Evolutionary conservation across 2,797 vertebrate species (phyloP), one percentile per base, ranked within the genome.

Genomic region (Xiphorhynchus erythropygius): DNA sequence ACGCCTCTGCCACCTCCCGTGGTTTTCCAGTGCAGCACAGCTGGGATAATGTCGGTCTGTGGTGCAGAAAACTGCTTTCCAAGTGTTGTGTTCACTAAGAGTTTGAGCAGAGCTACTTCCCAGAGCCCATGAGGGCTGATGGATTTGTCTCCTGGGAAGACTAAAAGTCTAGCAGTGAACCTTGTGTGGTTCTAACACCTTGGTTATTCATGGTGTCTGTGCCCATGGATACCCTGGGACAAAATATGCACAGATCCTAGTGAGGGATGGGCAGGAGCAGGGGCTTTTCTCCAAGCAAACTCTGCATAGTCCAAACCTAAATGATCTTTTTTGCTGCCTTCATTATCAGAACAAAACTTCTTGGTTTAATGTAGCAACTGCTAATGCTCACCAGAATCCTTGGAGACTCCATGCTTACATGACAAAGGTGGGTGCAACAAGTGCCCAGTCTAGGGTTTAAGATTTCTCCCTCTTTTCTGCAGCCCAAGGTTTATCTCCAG

Each of bases 1-100:
- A 25, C 1, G 7, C 2, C 2, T 5, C 9, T 42, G 24, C 6
- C 5, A 22, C 2, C 11, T 49, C 32, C 35, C 8, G 1, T 9
- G 4, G 0, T 11, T 60, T 77, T 70, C 42, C 33, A 8, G 13
- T 10, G 42, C 17, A 70, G 16, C 23, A 7, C 11, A 84, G n/a
- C 9, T 17, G 8, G 41, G 12, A 23, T 79, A 10, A 4, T 16
- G 16, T 18, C 19, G 8, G 9, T 42, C 33, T 18, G 49, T 25
- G 35, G 25, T 18, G n/a, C 3, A 53, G 41, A 32, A 79, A 41
- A 49, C 2, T 55, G 10, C 5, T 53, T 82, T 62, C 37, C 52
- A 56, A 62, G 17, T 4, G 9, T 3, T 41, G 4, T 63, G 5
- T 49, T 78, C 60, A 44, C 13, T 49, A 41, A 42, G 60, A 53